Evolutionary conservation across 1,140 invertebrate species (phyloP), one percentile per base, ranked within the genome.

Genomic region (Microplitis mediator): DNA sequence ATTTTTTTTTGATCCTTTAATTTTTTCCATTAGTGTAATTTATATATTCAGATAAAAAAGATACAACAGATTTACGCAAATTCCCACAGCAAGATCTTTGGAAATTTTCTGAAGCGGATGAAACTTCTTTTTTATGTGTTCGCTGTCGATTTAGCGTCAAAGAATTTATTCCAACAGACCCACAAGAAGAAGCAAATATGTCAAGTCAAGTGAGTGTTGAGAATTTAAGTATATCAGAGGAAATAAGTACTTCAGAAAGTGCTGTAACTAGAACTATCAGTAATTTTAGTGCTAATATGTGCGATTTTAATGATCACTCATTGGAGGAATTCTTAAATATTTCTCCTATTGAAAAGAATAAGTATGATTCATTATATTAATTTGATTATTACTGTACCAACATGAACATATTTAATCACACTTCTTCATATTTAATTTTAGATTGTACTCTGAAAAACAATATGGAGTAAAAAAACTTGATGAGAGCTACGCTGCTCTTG

Each of bases 161-260:
- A 65, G 64, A 66, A 66, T 50, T 8, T 66, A 66, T 66, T 31
- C 23, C 45, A 23, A 3, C 64, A 6, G 36, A 2, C 23, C 14
- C 39, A 66, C 9, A 66, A 13, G 50, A 51, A 66, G 50, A 66
- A 8, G 31, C 50, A 16, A 66, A 4, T 66, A 52, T 66, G 50
- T 52, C 64, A 66, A 66, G 50, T 52, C 64, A 66, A 66, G 50
- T 52, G 13, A 66, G 50, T 66, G 64, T 66, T 66, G 64, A 66
- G 31, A 66, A 50, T 67, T 31, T 66, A 13, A 66, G 45, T 52
- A 52, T 52, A 16, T 66, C 64, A 66, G 64, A 2, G 3, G 64
- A 52, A 66, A 52, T 66, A 31, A 51, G 64, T 66, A 66, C 64
- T 51, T 16, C 14, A 23, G 31, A 60, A 60, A 60, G 23, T 11